Base-by-base conservation (phyloP, 1,140 invertebrate species). In the Cydia fagiglandana region DNA sequence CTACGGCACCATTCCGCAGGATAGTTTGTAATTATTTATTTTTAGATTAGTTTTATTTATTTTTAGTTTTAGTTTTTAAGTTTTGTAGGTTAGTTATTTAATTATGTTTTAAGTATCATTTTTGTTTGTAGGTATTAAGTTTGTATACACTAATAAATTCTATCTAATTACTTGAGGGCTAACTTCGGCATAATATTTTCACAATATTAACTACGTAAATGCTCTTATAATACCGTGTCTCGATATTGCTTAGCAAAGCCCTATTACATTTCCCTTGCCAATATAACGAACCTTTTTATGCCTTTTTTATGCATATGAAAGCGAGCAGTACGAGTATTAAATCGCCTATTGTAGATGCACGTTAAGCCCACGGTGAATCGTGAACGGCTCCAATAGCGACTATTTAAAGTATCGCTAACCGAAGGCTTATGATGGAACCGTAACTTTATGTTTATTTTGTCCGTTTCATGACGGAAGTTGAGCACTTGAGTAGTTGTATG, bases 271-370 rank as follows among this genome's bases (percentile, higher is more conserved):
- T 38, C n/a, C 34, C 20, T 70, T 70, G 66, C 34, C 66, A 34
- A n/a, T 38, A 70, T 70, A 70, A 70, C 66, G 66, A 34, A 70
- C 66, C 66, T 70, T 70, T 70, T 70, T 70, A 41, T 70, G 66
- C 66, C 66, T 30, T 70, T 70, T 70, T 70, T 70, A 41, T 70
- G 66, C 66, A 70, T 70, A 41, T 70, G 66, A 70, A 70, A 70
- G 34, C 66, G 28, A 28, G 28, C 30, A 68, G 64, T 56, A 56
- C 30, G 30, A 70, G 34, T 41, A 86, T 88, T 85, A 86, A 88
- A 88, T 84, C 83, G 82, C 85, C 83, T 81, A 88, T 89, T 91
- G 89, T 91, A 82, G 85, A 84, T 86, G 81, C 85, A 87, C 81
- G 81, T 84, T 86, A 84, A 83, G 80, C 82, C 82, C 76, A 80